Evolutionary conservation across 2,888 invertebrate genomes (phyloP), one percentile per base, ranked within the genome.

Genomic region (Campoplex capitator): DNA sequence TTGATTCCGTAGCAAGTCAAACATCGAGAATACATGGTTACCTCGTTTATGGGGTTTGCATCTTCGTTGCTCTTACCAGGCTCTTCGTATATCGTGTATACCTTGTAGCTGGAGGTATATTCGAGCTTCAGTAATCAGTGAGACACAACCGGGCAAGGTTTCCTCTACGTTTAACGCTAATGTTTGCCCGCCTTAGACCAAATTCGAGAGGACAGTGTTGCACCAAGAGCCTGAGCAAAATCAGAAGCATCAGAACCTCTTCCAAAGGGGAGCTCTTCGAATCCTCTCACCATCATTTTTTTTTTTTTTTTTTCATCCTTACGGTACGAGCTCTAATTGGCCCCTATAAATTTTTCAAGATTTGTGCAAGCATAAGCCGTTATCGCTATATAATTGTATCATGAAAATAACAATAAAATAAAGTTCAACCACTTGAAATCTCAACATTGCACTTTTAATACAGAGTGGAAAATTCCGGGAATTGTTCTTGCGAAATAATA

Each of bases 181-280:
- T 91, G 91, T 91, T 91, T 91, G 90, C 89, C 86, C 83, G 90
- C 90, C 88, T 90, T 88, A 83, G 89, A 88, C 87, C 88, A 90
- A 91, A 91, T 91, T 88, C 88, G 86, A 88, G 88, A 86, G 90
- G 87, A 87, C 85, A 90, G 89, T 84, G 86, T 73, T 56, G 48
- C 71, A 68, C 76, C 78, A 83, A 88, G 89, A 89, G 87, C 86
- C 86, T 89, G 89, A 90, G 88, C 90, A 90, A 90, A 87, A 90
- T 91, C 91, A 76, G 80, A 74, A 77, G 58, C 83, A 80, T 77
- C 80, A 7, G 35, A 45, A 54, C 42, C 56, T 45, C 56, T 54
- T 70, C 28, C 45, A n/a, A 32, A 68, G 75, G 48, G 75, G 48
- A 67, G 45, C 58, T 76, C 68, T 35, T 42, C 32, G 8, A 32